phyloP scores from a whole-genome alignment of 2,113 vertebrate species.

The Thamnophis sirtalis region DNA sequence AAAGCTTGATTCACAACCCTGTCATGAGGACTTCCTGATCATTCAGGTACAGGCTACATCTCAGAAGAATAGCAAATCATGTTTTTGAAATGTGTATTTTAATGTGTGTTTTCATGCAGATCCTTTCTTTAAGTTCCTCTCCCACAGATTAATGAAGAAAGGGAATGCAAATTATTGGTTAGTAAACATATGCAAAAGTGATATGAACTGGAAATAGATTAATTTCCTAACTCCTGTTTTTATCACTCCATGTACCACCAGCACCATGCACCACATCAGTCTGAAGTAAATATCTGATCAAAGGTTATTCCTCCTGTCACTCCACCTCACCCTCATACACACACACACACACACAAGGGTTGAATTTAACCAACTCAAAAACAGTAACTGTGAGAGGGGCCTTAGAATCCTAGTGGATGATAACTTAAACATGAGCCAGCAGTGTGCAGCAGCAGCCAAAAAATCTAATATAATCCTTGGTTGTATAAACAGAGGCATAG shows the following conservation, averaged over 20 bases:
- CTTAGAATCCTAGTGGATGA: not conserved
- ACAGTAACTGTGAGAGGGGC: not conserved
- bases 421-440: not conserved
- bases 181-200: not conserved
- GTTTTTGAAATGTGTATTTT: not conserved
- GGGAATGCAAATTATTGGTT: not conserved
- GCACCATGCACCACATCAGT: not conserved
- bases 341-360: not conserved
- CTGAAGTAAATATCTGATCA: conserved; percentile 19
- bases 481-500: not conserved
- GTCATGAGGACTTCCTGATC: not conserved
- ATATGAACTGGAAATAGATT: not conserved
- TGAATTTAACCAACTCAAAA: not conserved
- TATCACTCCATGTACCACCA: conserved; percentile 3
- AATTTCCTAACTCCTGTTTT: not conserved
- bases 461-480: not conserved
- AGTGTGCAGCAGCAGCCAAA: not conserved
- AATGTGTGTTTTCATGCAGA: not conserved
- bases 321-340: not conserved
- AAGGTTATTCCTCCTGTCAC: conserved; percentile 4
- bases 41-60: not conserved
- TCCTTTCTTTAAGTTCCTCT: not conserved
- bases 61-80: not conserved
- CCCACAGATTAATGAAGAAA: not conserved
- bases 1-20: not conserved